Percentiles rank a stretch among this genome's conserved stretches.
Evolutionary conservation across 2,113 vertebrate genomes (phyloP).

Genomic region (Pyxicephalus adspersus): DNA sequence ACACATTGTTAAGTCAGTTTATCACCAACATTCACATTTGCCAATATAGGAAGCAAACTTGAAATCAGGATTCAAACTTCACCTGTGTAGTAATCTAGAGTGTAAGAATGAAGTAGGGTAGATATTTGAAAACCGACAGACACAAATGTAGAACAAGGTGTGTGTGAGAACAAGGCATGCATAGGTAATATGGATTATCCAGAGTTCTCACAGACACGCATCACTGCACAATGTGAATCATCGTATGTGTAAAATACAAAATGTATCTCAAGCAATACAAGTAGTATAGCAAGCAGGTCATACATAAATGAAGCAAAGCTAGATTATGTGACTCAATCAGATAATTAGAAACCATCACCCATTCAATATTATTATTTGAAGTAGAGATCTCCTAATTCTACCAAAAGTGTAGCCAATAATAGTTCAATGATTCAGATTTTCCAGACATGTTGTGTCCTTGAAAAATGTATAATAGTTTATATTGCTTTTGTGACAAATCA

Average conservation of each 20-base stretch:
- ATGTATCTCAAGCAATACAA: neutral
- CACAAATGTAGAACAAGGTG: slow-evolving; percentile 1
- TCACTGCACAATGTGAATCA: slow-evolving; percentile 14
- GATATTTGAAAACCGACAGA: neutral
- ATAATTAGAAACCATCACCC: slow-evolving; percentile 1
- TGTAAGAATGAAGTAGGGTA: no score
- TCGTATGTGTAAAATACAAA: neutral
- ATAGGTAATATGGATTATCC: neutral
- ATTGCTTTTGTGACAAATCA: neutral
- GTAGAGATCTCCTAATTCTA: neutral
- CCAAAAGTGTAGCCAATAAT: slow-evolving; percentile 17
- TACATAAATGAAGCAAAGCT: neutral
- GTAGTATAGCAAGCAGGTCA: neutral
- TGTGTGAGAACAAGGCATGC: slow-evolving; percentile 7
- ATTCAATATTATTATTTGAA: neutral
- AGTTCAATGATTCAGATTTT: neutral
- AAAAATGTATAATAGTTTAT: slow-evolving; percentile 7
- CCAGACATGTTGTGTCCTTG: neutral
- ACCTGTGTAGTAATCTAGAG: no score
- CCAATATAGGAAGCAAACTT: no score
- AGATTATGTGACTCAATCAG: neutral
- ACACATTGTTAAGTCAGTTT: no score
- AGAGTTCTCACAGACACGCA: slow-evolving; percentile 28
- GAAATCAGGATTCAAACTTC: no score
- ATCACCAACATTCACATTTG: no score